phyloP scores from a whole-genome alignment of 2,113 vertebrate species.

The Toxostoma redivivum region DNA sequence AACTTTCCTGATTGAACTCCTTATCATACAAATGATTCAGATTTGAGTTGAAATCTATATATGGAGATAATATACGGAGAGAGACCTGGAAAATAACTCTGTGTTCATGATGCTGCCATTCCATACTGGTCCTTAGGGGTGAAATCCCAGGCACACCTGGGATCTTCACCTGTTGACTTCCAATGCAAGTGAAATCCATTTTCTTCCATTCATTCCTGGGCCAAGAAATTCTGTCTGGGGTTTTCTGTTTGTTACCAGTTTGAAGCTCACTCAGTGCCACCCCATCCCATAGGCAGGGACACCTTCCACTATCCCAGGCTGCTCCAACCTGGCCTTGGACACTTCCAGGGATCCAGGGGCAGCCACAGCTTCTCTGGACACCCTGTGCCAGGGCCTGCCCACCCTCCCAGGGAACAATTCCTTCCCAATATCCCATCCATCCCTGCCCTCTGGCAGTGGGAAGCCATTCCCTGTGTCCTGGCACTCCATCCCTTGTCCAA shows the following conservation, averaged over 20 bases:
- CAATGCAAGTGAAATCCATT: neutral
- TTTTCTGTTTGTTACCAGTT: neutral
- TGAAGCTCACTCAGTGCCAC: accelerated
- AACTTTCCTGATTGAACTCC: neutral
- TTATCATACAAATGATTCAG: neutral
- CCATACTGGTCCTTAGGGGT: neutral
- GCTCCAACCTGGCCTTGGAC: neutral
- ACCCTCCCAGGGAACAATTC: neutral
- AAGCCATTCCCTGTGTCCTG: neutral
- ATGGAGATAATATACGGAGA: neutral
- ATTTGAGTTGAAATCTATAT: neutral
- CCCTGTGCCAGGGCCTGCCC: neutral
- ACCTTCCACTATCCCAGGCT: neutral
- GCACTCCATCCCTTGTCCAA: accelerated
- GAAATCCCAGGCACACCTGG: neutral
- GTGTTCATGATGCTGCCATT: neutral
- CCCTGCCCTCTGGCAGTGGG: neutral
- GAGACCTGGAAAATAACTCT: neutral
- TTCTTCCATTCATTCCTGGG: neutral
- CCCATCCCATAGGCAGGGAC: neutral
- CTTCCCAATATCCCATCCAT: neutral
- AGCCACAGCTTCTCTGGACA: neutral
- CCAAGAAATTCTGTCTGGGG: neutral
- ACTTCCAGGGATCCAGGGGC: neutral
- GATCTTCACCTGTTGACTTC: accelerated